phyloP scores from a whole-genome alignment of 2,113 vertebrate species.

The Emydocephalus ijimae region DNA sequence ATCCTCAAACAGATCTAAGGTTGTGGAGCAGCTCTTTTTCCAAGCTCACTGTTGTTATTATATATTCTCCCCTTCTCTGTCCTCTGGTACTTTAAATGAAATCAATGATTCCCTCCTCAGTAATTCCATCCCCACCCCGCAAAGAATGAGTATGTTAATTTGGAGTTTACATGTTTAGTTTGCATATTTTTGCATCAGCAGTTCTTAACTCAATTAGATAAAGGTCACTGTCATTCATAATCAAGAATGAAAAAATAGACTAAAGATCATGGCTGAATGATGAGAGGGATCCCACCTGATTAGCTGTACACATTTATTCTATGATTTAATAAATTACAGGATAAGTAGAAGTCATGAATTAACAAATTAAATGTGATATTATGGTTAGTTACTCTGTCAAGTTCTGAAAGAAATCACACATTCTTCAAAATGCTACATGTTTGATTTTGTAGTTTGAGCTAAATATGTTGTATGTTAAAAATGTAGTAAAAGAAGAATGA shows the following conservation, averaged over 20 bases:
- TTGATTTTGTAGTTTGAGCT: constrained; percentile 34
- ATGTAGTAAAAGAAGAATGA: background rate
- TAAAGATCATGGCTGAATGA: constrained; percentile 71
- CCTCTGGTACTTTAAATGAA: constrained; percentile 54
- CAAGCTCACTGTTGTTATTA: constrained; percentile 45
- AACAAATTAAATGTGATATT: constrained; percentile 72
- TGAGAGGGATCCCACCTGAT: constrained; percentile 56
- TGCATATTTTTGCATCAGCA: constrained; percentile 81
- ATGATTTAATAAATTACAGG: constrained; percentile 71
- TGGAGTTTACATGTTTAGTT: constrained; percentile 78
- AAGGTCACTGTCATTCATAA: constrained; percentile 85
- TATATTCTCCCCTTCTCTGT: constrained; percentile 60
- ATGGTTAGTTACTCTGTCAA: constrained; percentile 64
- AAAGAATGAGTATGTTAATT: constrained; percentile 73
- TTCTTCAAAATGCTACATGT: constrained; percentile 44
- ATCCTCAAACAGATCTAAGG: constrained; percentile 61
- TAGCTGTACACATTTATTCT: constrained; percentile 74
- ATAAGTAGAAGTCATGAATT: constrained; percentile 73
- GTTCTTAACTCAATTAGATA: constrained; percentile 78
- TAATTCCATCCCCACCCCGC: constrained; percentile 43
- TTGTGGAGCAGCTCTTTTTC: constrained; percentile 52
- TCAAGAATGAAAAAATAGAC: constrained; percentile 76
- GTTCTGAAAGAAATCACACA: constrained; percentile 63
- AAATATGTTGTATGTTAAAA: constrained; percentile 45
- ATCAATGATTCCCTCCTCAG: constrained; percentile 61